Percentiles rank a stretch among this genome's conserved stretches.
Evolutionary conservation across 2,888 invertebrate genomes (phyloP).

Genomic region (Andrena haemorrhoa): DNA sequence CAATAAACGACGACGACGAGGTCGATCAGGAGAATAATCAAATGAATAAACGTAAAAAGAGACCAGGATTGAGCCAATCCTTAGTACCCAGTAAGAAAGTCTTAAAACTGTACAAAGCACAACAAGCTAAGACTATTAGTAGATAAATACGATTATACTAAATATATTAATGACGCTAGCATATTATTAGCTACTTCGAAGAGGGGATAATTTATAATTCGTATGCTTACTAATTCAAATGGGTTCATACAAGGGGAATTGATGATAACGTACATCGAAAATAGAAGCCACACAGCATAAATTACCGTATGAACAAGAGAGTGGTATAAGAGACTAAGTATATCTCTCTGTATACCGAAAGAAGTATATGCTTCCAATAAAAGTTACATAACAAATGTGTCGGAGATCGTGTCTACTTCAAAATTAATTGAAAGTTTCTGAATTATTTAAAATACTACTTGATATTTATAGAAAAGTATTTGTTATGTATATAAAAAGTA

Average conservation of each 20-base stretch:
- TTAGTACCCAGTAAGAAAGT: constrained; percentile 94
- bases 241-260: constrained; percentile 27
- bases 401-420: constrained; percentile 29
- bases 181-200: constrained; percentile 27
- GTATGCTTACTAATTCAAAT: constrained; percentile 27
- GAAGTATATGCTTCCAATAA: constrained; percentile 65
- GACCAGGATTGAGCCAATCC: constrained; percentile 92
- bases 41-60: constrained; percentile 87
- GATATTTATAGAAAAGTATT: constrained; percentile 57
- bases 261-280: constrained; percentile 20
- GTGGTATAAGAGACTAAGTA: constrained; percentile 30
- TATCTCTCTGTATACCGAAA: constrained; percentile 22
- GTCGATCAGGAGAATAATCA: constrained; percentile 86
- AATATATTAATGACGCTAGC: constrained; percentile 21
- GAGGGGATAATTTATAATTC: constrained; percentile 36
- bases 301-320: constrained; percentile 7
- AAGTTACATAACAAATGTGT: constrained; percentile 35
- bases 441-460: constrained; percentile 59
- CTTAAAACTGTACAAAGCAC: constrained; percentile 91
- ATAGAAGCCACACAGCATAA: constrained; percentile 4
- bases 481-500: constrained; percentile 67
- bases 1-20: constrained; percentile 81
- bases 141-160: constrained; percentile 75
- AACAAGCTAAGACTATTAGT: constrained; percentile 86
- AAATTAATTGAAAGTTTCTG: constrained; percentile 49